phyloP scores from a whole-genome alignment of 2,888 invertebrate genomes.

The Tricholauxania praeusta region DNA sequence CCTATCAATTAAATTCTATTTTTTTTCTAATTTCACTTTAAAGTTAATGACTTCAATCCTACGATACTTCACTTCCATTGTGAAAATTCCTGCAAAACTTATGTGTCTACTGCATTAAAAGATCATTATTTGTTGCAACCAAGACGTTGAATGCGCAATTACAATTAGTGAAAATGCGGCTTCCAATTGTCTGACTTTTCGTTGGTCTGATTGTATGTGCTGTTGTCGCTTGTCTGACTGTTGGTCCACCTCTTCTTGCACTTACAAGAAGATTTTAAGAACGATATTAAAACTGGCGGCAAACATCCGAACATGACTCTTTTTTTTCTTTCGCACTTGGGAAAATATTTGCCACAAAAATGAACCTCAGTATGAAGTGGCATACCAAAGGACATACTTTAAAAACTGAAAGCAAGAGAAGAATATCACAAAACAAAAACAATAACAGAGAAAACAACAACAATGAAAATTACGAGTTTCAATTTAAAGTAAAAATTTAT shows the following conservation, averaged over 20 bases:
- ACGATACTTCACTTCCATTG: too few relatives aligned
- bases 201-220: slow-evolving; percentile 21
- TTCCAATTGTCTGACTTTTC: slow-evolving; percentile 17
- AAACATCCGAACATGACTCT: neutral
- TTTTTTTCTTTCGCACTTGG: slow-evolving; percentile 32
- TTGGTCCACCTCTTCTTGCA: too few relatives aligned
- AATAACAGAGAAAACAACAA: slow-evolving; percentile 38
- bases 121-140: neutral
- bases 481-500: slow-evolving; percentile 68
- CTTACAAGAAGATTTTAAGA: too few relatives aligned
- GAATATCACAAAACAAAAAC: neutral
- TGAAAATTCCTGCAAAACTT: neutral
- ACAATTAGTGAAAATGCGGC: slow-evolving; percentile 41
- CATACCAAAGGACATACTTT: neutral
- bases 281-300: too few relatives aligned
- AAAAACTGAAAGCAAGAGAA: neutral
- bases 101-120: too few relatives aligned
- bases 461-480: slow-evolving; percentile 66
- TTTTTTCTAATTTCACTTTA: too few relatives aligned
- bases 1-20: too few relatives aligned
- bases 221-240: too few relatives aligned
- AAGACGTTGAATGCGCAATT: slow-evolving; percentile 10
- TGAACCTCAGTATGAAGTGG: slow-evolving; percentile 11
- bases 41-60: too few relatives aligned
- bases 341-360: neutral